These are phyloP conservation scores for Drosophila neocordata DNA, from an alignment of 1,140 invertebrate genomes.

Conservation along the genomic window DNA sequence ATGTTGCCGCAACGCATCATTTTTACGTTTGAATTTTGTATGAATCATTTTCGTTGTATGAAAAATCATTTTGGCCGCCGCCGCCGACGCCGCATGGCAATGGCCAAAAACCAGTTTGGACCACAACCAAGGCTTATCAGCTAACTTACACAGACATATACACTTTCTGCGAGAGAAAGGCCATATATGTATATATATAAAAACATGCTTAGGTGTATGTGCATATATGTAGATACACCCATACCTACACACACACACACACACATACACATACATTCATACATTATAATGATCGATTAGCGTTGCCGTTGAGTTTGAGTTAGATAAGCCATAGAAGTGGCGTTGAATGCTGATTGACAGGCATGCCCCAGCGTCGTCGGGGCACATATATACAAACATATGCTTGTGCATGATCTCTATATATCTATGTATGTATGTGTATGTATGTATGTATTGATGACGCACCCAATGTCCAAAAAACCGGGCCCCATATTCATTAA, in stretches of 20 bases:
- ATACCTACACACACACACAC: too few species aligned
- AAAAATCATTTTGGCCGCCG: constrained; percentile 4
- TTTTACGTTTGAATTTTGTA: constrained; percentile 59
- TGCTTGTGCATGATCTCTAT: neutral
- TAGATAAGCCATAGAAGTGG: constrained; percentile 58
- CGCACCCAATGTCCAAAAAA: constrained; percentile 7
- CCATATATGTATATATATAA: neutral
- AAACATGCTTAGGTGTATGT: too few species aligned
- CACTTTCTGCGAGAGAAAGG: constrained; percentile 4
- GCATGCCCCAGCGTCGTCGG: constrained; percentile 6
- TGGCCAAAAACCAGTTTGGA: constrained; percentile 11
- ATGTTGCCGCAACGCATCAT: constrained; percentile 49
- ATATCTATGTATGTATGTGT: neutral
- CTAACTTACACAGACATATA: neutral
- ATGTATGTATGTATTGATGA: constrained; percentile 3
- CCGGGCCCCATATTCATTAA: neutral
- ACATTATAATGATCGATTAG: constrained; percentile 53
- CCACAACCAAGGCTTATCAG: constrained; percentile 11
- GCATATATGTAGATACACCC: too few species aligned
- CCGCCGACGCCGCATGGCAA: neutral
- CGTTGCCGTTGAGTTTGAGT: constrained; percentile 47
- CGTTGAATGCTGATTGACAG: constrained; percentile 54
- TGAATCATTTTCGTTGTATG: constrained; percentile 48
- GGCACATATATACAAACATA: constrained; percentile 16
- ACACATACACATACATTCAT: constrained; percentile 22